Conservation (phyloP, 1,140 invertebrate species). For the Musca vetustissima region DNA sequence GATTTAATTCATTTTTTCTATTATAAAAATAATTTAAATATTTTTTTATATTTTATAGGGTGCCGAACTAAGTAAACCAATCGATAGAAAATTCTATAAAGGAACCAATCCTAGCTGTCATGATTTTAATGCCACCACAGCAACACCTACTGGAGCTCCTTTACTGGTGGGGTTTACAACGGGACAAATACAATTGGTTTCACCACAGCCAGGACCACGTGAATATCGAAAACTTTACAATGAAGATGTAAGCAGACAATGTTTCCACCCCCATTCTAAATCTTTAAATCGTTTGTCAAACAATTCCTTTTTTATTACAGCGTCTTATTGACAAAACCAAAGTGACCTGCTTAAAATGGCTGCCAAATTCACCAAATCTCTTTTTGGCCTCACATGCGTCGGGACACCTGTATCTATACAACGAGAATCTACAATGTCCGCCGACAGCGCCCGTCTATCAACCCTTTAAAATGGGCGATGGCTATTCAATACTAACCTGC, state of each 20-base stretch:
- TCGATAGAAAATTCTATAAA: slow-evolving; percentile 98
- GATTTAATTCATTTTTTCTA: no score
- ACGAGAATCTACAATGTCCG: slow-evolving; percentile 90
- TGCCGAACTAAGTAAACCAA: slow-evolving; percentile 91
- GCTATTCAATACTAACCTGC: slow-evolving; percentile 91
- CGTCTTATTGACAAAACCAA: slow-evolving; percentile 96
- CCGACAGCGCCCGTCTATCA: slow-evolving; percentile 86
- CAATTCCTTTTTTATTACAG: slow-evolving; percentile 56
- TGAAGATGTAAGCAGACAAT: slow-evolving; percentile 87
- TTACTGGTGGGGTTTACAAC: slow-evolving; percentile 96
- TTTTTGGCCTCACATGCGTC: slow-evolving; percentile 94
- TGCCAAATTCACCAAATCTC: slow-evolving; percentile 88
- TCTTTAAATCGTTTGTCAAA: not conserved
- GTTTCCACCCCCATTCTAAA: no score
- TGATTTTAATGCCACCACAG: slow-evolving; percentile 90
- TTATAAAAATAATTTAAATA: not conserved
- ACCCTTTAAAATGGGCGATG: slow-evolving; percentile 92
- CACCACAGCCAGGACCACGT: slow-evolving; percentile 95
- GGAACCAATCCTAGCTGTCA: slow-evolving; percentile 98
- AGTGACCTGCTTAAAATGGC: slow-evolving; percentile 98
- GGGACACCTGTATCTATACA: slow-evolving; percentile 97
- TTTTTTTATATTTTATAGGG: slow-evolving; percentile 61
- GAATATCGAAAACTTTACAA: slow-evolving; percentile 96
- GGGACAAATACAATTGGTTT: slow-evolving; percentile 95
- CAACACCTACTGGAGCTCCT: slow-evolving; percentile 78